Evolutionary conservation across 2,888 invertebrate species (phyloP).

Genomic region (Plagodis dolabraria): DNA sequence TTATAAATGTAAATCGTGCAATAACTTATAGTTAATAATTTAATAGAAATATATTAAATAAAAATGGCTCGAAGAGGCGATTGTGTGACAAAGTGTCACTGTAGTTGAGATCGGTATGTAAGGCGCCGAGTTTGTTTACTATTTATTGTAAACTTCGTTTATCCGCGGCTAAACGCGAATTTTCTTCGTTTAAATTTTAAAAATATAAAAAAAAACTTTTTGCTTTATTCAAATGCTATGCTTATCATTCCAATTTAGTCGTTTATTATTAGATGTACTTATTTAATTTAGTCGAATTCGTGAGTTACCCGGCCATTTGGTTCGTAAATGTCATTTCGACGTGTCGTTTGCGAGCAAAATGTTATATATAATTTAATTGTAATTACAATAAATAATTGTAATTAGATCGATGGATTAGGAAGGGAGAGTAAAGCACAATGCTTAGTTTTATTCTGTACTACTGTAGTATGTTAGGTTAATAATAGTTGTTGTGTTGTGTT

Average conservation of each 20-base stretch:
- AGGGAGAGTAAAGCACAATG: conserved; percentile 70
- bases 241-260: conserved; percentile 74
- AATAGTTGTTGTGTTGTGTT: conserved; percentile 79
- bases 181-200: conserved; percentile 42
- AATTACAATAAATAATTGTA: conserved; percentile 36
- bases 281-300: conserved; percentile 75
- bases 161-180: conserved; percentile 54
- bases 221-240: conserved; percentile 65
- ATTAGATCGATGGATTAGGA: conserved; percentile 47
- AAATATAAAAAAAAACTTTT: conserved; percentile 53
- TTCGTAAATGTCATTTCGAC: conserved; percentile 43
- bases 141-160: conserved; percentile 80
- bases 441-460: conserved; percentile 58
- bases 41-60: conserved; percentile 80
- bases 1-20: conserved; percentile 85
- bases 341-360: conserved; percentile 26
- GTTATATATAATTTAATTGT: conserved; percentile 45
- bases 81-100: conserved; percentile 47
- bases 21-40: conserved; percentile 84
- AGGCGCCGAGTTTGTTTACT: conserved; percentile 64
- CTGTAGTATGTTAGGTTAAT: conserved; percentile 69
- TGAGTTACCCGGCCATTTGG: conserved; percentile 61
- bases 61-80: conserved; percentile 75
- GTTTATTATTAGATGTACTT: conserved; percentile 67
- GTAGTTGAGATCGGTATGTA: conserved; percentile 40